These are phyloP conservation scores for Diabrotica virgifera DNA, from an alignment of 1,140 invertebrate species.

Conservation along the genomic window DNA sequence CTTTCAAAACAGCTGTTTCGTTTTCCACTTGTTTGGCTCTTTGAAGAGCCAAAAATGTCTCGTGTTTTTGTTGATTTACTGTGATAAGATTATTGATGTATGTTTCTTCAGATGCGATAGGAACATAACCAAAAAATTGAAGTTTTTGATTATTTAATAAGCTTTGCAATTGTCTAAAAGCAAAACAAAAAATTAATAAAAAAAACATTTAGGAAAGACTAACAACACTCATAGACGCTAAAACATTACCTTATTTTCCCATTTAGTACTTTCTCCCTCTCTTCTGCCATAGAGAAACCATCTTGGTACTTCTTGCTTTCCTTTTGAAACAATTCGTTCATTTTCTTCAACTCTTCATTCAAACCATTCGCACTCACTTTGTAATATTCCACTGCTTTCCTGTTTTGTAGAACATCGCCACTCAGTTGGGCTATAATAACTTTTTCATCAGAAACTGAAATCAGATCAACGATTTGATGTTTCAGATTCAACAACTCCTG, in stretches of 20 bases:
- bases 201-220: no score
- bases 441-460: constrained; percentile 61
- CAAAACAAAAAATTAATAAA: no score
- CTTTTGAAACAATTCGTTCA: constrained; percentile 23
- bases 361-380: constrained; percentile 34
- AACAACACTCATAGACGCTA: no score
- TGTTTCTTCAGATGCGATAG: constrained; percentile 39
- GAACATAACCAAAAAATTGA: constrained; percentile 45
- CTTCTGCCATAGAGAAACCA: constrained; percentile 6
- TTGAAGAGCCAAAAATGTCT: constrained; percentile 33
- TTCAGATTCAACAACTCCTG: constrained; percentile 60
- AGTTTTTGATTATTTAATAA: constrained; percentile 41
- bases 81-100: constrained; percentile 36
- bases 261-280: constrained; percentile 18
- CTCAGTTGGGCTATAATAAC: constrained; percentile 57
- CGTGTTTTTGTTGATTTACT: constrained; percentile 36
- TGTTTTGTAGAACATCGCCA: constrained; percentile 37
- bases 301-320: constrained; percentile 13
- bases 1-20: constrained; percentile 41
- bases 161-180: constrained; percentile 41
- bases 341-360: constrained; percentile 28
- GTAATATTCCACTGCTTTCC: constrained; percentile 32
- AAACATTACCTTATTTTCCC: constrained; percentile 30
- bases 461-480: constrained; percentile 64
- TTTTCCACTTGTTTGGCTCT: constrained; percentile 37